These are phyloP conservation scores for Drepana arcuata DNA, from an alignment of 1,140 invertebrate species.

Conservation along the genomic window DNA sequence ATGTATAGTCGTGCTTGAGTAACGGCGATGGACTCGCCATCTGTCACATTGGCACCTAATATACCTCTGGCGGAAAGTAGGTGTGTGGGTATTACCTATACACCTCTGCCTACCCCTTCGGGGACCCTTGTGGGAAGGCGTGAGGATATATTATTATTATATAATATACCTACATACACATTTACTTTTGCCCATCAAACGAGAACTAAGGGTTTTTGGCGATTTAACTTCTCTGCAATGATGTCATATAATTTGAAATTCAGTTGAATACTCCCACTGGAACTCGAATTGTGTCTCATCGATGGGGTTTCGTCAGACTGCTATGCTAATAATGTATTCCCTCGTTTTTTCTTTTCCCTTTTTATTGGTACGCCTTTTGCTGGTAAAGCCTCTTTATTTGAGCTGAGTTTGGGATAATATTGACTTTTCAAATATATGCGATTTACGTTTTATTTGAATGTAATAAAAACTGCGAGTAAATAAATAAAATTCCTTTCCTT, in stretches of 20 bases:
- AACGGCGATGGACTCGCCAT: too few species aligned
- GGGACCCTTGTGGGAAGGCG: too few species aligned
- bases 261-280: background rate
- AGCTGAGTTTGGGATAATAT: constrained; percentile 22
- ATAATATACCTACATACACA: background rate
- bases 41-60: too few species aligned
- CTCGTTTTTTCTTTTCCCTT: constrained; percentile 23
- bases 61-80: too few species aligned
- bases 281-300: constrained; percentile 1
- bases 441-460: background rate
- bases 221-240: too few species aligned
- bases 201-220: too few species aligned
- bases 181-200: background rate
- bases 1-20: too few species aligned
- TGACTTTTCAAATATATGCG: background rate
- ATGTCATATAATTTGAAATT: too few species aligned
- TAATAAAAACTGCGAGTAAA: background rate
- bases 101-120: too few species aligned
- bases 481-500: constrained; percentile 1
- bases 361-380: constrained; percentile 35
- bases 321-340: constrained; percentile 30
- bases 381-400: constrained; percentile 30
- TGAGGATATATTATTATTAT: too few species aligned
- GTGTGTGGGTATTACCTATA: too few species aligned
- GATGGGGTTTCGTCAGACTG: too few species aligned